Evolutionary conservation across 2,113 vertebrate species (phyloP), one percentile per base, ranked within the genome.

Genomic region (Brevimyrus niger): DNA sequence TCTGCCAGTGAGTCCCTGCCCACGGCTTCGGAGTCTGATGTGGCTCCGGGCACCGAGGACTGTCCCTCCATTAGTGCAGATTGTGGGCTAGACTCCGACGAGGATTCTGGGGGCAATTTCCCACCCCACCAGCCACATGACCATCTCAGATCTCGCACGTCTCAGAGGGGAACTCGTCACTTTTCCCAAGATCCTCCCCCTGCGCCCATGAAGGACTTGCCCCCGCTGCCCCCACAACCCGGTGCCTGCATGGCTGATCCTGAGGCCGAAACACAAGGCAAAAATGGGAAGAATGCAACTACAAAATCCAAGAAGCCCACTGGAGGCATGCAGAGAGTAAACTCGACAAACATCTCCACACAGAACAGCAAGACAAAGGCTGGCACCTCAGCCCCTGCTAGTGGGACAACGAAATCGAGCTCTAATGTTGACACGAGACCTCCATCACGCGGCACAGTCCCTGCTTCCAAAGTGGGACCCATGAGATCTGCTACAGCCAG

Each of bases 181-280:
- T 89, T 92, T 23, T 94, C 95, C n/a, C 92, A 89, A 0, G 97
- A 98, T 93, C 97, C 97, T 0, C 94, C 96, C 1, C 97, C 97
- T 0, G 95, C 96, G 15, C 94, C 96, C 0, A 92, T 97, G 65
- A 97, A 96, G 88, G 97, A 98, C 23, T 95, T 97, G 1, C 96
- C 94, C 0, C 98, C 97, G 0, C 90, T 97, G 80, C 97, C 97
- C 0, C 95, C 96, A 1, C 96, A 96, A 0, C 96, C 97, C 0
- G 96, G 97, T 0, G 95, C 97, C 91, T 98, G 98, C 93, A 98
- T 98, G 97, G 96, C 96, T 2, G 97, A 98, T 92, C 92, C 97
- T 0, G 97, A 98, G 61, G 89, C 93, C 1, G 92, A 97, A 3
- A 90, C 93, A 0, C 93, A 94, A 0, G 83, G 92, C 84, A 94